A percentile compares a stretch with the other conserved stretches of the same genome.
Evolutionary conservation across 1,140 invertebrate species (phyloP).

Genomic region (Sarcophaga bullata): DNA sequence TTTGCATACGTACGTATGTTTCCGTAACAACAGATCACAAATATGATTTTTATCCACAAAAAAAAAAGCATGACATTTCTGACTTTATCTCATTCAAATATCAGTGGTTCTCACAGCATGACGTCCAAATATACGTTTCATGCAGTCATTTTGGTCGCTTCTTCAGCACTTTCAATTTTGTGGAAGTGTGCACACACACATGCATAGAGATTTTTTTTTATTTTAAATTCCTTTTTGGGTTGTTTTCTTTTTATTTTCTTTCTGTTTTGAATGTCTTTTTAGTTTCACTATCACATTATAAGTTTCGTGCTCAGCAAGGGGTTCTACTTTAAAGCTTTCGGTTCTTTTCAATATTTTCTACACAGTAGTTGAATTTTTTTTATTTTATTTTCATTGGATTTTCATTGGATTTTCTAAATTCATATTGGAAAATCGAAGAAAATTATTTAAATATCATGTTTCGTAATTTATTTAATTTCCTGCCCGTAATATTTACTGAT

Average conservation of each 20-base stretch:
- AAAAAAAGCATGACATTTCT: conserved; percentile 26
- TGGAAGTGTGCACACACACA: neutral
- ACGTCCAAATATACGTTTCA: neutral
- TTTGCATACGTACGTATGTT: neutral
- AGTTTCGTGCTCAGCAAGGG: neutral
- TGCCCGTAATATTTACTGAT: neutral
- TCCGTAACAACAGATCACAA: neutral
- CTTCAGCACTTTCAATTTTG: neutral
- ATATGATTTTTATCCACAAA: conserved; percentile 35
- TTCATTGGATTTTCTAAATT: neutral
- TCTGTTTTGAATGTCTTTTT: neutral
- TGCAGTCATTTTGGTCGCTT: neutral
- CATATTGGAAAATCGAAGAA: neutral
- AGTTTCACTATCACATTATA: conserved; percentile 10
- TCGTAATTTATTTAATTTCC: neutral
- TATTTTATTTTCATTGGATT: neutral
- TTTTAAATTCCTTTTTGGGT: neutral
- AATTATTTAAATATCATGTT: conserved; percentile 11
- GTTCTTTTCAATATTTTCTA: too few relatives aligned
- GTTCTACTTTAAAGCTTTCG: neutral
- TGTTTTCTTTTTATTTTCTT: neutral
- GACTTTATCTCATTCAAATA: conserved; percentile 40
- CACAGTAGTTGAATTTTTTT: too few relatives aligned
- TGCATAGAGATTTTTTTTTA: neutral
- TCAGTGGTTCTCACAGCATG: conserved; percentile 34